Evolutionary conservation across 2,888 invertebrate genomes (phyloP).

Genomic region (Leptarthrus brevirostris): DNA sequence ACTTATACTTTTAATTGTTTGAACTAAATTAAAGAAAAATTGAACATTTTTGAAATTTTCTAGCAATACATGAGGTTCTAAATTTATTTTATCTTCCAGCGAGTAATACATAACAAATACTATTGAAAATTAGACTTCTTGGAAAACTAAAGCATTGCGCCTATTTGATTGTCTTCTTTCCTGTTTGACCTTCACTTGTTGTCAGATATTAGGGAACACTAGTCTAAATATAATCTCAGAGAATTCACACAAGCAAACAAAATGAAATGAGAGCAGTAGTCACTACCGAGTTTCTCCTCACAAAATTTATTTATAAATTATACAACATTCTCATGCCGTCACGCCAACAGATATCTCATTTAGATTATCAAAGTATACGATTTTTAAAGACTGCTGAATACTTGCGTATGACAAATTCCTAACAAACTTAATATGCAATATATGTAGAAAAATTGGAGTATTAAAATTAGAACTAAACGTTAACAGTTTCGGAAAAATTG

Average conservation of each 20-base stretch:
- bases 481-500: too few relatives aligned
- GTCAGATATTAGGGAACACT: slow-evolving; percentile 5
- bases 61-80: too few relatives aligned
- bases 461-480: background rate
- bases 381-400: background rate
- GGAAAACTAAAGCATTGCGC: too few relatives aligned
- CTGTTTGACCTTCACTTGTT: slow-evolving; percentile 3
- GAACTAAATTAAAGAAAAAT: too few relatives aligned
- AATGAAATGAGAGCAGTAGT: slow-evolving; percentile 1
- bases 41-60: too few relatives aligned
- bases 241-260: slow-evolving; percentile 1
- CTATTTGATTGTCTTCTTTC: background rate
- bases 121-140: too few relatives aligned
- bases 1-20: too few relatives aligned
- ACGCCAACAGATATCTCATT: background rate
- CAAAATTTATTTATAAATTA: slow-evolving; percentile 26
- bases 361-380: too few relatives aligned
- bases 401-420: background rate
- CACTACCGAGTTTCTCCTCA: background rate
- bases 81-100: too few relatives aligned
- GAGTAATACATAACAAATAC: too few relatives aligned
- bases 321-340: background rate
- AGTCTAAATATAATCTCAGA: slow-evolving; percentile 6
- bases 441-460: background rate
- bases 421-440: background rate